Evolutionary conservation across 2,113 vertebrate species (phyloP).

Genomic region (Sphyrna mokarran): DNA sequence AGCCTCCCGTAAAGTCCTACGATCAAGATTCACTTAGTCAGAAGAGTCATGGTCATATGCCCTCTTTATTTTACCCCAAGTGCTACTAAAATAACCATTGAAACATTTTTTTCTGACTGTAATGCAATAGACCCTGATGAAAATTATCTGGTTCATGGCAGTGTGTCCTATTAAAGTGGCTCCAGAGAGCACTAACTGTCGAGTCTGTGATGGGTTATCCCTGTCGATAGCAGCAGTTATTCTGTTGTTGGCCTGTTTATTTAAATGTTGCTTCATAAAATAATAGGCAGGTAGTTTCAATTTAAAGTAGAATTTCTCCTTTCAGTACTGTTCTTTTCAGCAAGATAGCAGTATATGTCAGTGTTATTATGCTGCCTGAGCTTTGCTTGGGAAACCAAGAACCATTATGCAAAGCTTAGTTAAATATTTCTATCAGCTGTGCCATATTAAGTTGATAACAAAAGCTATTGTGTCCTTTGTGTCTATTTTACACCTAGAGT

Average conservation of each 20-base stretch:
- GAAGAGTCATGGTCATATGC: constrained; percentile 10
- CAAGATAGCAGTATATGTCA: not conserved
- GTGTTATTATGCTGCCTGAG: not conserved
- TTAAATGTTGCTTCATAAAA: not conserved
- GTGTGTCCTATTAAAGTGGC: constrained; percentile 33
- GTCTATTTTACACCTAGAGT: too few relatives aligned
- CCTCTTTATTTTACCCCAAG: constrained; percentile 32
- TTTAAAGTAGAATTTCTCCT: not conserved
- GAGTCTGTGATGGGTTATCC: constrained; percentile 8
- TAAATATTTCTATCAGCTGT: not conserved
- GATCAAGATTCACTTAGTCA: constrained; percentile 2
- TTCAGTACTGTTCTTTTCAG: not conserved
- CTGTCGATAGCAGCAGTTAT: not conserved
- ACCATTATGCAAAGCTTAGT: not conserved
- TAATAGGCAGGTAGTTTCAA: not conserved
- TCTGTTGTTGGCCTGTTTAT: constrained; percentile 3
- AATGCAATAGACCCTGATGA: constrained; percentile 26
- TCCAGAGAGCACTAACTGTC: constrained; percentile 30
- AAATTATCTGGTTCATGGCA: constrained; percentile 34
- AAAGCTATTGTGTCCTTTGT: not conserved
- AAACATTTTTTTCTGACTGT: constrained; percentile 24
- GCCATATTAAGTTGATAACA: not conserved
- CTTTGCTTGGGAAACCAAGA: not conserved
- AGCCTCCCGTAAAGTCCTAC: not conserved
- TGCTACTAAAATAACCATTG: constrained; percentile 24